A percentile compares a stretch with the other conserved stretches of the same genome.
phyloP scores from a whole-genome alignment of 2,113 vertebrate species.

The Callaeas wilsoni region DNA sequence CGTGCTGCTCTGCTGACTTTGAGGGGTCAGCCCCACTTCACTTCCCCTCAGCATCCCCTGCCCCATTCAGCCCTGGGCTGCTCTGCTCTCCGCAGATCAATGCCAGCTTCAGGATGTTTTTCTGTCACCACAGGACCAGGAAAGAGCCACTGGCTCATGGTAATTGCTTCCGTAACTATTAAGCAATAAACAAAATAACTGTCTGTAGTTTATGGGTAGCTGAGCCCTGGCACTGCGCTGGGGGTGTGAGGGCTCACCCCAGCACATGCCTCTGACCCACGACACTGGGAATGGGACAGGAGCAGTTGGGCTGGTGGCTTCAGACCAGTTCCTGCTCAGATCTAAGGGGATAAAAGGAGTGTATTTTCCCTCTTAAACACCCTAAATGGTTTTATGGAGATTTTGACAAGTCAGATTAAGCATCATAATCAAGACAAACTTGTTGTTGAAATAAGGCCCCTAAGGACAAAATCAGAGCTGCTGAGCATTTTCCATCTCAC shows the following conservation, averaged over 20 bases:
- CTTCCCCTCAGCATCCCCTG: neutral
- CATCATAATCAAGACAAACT: constrained; percentile 38
- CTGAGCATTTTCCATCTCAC: neutral
- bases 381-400: neutral
- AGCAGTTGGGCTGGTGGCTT: neutral
- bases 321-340: neutral
- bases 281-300: neutral
- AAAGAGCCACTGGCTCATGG: neutral
- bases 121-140: accelerated
- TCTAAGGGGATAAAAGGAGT: neutral
- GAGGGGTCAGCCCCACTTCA: neutral
- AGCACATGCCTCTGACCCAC: neutral
- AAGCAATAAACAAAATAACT: neutral
- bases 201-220: accelerated
- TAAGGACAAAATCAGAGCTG: neutral
- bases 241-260: neutral
- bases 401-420: constrained; percentile 33
- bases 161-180: neutral
- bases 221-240: neutral
- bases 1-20: neutral
- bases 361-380: constrained; percentile 1
- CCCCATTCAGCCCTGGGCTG: neutral
- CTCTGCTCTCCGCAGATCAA: neutral
- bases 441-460: constrained; percentile 34
- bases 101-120: neutral